Base-by-base conservation (phyloP, 2,113 vertebrate species). In the Himantopus leucocephalus region DNA sequence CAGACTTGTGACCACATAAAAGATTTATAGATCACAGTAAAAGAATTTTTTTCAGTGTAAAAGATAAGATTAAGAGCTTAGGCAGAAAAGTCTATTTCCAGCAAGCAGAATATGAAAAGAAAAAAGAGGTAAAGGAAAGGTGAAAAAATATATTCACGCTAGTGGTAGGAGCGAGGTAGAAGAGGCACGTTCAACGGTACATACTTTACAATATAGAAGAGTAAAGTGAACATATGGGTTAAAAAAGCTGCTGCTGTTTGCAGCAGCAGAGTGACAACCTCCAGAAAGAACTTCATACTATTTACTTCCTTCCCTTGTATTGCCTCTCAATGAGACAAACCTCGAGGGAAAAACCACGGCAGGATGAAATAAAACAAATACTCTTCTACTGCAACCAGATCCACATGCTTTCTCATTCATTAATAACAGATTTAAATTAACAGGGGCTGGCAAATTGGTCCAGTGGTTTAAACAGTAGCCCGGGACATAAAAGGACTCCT, bases 401-500 rank as follows among this genome's bases (percentile, higher is more conserved):
- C 80, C 48, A 48, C 60, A 18, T 35, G 58, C 20, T 72, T 78
- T 71, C 70, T 78, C 37, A 52, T 91, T 89, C 76, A 72, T 89
- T 94, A 94, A 72, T 87, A 90, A 59, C 58, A 75, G 55, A 75
- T 81, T 77, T 58, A 68, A 92, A 91, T 84, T 71, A 95, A 43
- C 47, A 60, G 68, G 41, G 76, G 47, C 88, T 94, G 80, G 79
- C 83, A 87, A 68, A 92, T 92, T 78, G 88, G 88, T 89, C 82
- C 88, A 75, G 83, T 83, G 72, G 35, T 89, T 91, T 94, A 52
- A 89, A 91, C 83, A 92, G 68, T 22, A 94, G 88, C 86, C 76
- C 3, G 0, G 76, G 50, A 95, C 83, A 95, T 97, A 85, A 97
- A 97, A 97, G 81, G 77, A 84, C 58, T 75, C 63, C 15, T 85